Evolutionary conservation across 2,113 vertebrate species (phyloP).

Genomic region (Mustela lutreola): DNA sequence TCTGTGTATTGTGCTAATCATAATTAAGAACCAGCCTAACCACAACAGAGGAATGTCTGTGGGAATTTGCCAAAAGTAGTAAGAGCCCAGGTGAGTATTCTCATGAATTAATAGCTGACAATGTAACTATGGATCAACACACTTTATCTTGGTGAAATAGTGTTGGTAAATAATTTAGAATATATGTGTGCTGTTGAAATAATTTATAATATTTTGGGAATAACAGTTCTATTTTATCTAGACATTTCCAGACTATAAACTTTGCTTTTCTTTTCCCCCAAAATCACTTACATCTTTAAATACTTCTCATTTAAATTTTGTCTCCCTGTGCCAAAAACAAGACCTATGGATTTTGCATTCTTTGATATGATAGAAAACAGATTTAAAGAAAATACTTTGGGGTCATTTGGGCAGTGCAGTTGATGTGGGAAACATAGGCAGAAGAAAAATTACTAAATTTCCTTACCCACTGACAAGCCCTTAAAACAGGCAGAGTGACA

Average conservation of each 20-base stretch:
- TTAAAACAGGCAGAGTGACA: too few species aligned
- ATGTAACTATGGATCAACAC: neutral
- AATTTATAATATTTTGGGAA: neutral
- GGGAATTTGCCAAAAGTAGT: too few species aligned
- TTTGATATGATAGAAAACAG: neutral
- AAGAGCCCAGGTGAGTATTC: neutral
- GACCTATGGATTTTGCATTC: neutral
- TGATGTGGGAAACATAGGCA: too few species aligned
- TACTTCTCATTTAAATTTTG: neutral
- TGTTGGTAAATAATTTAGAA: neutral
- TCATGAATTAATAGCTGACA: neutral
- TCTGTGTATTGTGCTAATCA: neutral
- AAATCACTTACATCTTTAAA: neutral
- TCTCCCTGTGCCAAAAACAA: neutral
- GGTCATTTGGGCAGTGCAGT: neutral
- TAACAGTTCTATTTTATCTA: neutral
- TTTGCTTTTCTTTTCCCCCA: fast-evolving
- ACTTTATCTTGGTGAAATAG: neutral
- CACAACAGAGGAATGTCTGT: neutral
- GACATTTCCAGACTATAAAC: neutral
- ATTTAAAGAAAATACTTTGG: neutral
- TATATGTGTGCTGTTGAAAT: neutral
- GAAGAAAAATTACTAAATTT: too few species aligned
- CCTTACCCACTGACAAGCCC: too few species aligned
- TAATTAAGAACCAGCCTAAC: neutral